A percentile compares a stretch with the other conserved stretches of the same genome.
Evolutionary conservation across 1,140 invertebrate genomes (phyloP).

Genomic region (Rhyacophila brunnea): DNA sequence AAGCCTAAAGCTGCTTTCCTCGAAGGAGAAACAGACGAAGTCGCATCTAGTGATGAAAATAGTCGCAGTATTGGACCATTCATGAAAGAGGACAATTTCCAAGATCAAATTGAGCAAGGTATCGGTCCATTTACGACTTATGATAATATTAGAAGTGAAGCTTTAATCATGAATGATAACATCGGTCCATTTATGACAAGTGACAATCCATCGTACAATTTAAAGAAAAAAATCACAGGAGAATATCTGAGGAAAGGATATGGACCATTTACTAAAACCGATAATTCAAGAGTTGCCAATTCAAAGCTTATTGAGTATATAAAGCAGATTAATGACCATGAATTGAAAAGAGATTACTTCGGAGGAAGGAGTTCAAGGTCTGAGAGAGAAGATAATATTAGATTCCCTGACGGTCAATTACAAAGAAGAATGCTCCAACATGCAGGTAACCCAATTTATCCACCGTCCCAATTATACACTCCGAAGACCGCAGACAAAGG

Average conservation of each 20-base stretch:
- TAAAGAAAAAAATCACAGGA: constrained; percentile 49
- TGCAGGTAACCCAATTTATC: constrained; percentile 60
- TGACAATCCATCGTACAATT: constrained; percentile 42
- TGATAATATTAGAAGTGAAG: constrained; percentile 49
- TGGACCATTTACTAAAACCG: constrained; percentile 60
- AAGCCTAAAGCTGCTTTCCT: constrained; percentile 60
- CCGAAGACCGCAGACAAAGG: constrained; percentile 50
- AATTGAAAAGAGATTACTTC: constrained; percentile 58
- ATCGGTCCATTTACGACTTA: constrained; percentile 54
- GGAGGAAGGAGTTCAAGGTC: constrained; percentile 52
- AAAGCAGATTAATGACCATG: constrained; percentile 62
- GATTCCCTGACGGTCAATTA: constrained; percentile 55
- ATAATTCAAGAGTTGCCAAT: constrained; percentile 56
- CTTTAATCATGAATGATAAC: constrained; percentile 37
- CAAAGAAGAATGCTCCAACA: constrained; percentile 69
- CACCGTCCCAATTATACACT: constrained; percentile 62
- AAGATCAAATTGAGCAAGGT: constrained; percentile 39
- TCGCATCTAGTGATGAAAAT: constrained; percentile 38
- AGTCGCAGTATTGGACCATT: constrained; percentile 49
- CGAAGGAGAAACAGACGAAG: constrained; percentile 52
- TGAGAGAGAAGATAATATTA: constrained; percentile 45
- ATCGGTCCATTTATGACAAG: constrained; percentile 44
- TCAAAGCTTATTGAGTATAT: constrained; percentile 63
- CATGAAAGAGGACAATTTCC: constrained; percentile 52
- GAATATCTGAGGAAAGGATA: constrained; percentile 47